Evolutionary conservation across 2,113 vertebrate genomes (phyloP).

Genomic region (Oophaga pumilio): DNA sequence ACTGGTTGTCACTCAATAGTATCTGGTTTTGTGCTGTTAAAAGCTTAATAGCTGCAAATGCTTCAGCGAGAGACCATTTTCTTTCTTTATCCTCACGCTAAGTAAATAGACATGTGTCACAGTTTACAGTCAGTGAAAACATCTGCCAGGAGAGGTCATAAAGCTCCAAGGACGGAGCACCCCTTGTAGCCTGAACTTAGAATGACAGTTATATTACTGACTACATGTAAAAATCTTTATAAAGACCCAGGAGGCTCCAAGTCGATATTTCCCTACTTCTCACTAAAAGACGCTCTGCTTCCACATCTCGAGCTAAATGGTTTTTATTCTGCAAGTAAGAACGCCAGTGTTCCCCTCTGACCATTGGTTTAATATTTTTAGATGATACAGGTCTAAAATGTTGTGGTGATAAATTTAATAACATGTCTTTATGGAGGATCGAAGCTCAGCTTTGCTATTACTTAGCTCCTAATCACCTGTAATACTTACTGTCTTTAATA

Average conservation of each 20-base stretch:
- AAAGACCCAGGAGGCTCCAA: neutral
- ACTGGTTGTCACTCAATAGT: neutral
- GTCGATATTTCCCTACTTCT: neutral
- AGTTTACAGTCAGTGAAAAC: neutral
- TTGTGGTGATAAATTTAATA: neutral
- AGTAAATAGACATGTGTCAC: slow-evolving; percentile 16
- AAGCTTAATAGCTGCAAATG: slow-evolving; percentile 11
- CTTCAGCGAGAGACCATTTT: neutral
- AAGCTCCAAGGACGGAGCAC: slow-evolving; percentile 15
- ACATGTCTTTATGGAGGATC: neutral
- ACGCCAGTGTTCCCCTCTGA: neutral
- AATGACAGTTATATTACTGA: neutral
- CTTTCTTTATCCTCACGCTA: neutral
- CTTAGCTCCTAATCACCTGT: neutral
- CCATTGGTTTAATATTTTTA: neutral
- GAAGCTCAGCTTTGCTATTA: neutral
- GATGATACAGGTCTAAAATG: neutral
- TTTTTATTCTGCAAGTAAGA: neutral
- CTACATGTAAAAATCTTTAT: neutral
- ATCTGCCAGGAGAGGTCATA: slow-evolving; percentile 16
- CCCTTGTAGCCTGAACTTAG: neutral
- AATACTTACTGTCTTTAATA: too few relatives aligned
- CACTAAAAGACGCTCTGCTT: neutral
- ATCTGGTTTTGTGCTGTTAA: slow-evolving; percentile 1
- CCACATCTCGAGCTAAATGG: neutral